Percentiles rank a stretch among this genome's conserved stretches.
These are phyloP conservation scores for Mus spretus DNA, from an alignment of 2,797 vertebrate genomes.

Conservation along the genomic window DNA sequence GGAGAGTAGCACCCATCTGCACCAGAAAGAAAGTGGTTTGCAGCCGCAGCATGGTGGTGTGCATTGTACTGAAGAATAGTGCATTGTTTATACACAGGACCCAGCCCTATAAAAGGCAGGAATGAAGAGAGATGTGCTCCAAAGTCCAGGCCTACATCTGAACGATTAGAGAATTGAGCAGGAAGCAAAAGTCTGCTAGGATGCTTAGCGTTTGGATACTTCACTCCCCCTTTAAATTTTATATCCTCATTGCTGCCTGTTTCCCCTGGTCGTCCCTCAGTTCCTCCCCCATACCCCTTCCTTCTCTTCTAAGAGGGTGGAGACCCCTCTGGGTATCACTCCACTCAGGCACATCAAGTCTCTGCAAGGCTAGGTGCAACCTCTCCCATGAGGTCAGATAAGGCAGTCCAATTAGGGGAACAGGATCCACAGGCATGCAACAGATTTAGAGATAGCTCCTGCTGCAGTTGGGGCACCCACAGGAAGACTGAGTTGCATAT, in stretches of 20 bases:
- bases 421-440: no score
- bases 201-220: background rate
- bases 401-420: no score
- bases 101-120: background rate
- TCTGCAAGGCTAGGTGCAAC: no score
- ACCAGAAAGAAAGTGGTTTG: background rate
- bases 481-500: no score
- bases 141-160: background rate
- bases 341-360: no score
- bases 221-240: background rate
- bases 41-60: rapidly evolving
- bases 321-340: no score
- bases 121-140: background rate
- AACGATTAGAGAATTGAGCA: background rate
- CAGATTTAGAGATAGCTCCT: no score
- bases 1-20: background rate
- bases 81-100: background rate
- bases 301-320: no score
- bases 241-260: background rate
- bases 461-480: no score
- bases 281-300: background rate
- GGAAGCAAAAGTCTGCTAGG: background rate
- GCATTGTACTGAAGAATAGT: background rate
- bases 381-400: no score
- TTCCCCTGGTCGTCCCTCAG: background rate